A percentile compares a stretch with the other conserved stretches of the same genome.
Evolutionary conservation across 2,113 vertebrate genomes (phyloP).

Genomic region (Capreolus pygargus): DNA sequence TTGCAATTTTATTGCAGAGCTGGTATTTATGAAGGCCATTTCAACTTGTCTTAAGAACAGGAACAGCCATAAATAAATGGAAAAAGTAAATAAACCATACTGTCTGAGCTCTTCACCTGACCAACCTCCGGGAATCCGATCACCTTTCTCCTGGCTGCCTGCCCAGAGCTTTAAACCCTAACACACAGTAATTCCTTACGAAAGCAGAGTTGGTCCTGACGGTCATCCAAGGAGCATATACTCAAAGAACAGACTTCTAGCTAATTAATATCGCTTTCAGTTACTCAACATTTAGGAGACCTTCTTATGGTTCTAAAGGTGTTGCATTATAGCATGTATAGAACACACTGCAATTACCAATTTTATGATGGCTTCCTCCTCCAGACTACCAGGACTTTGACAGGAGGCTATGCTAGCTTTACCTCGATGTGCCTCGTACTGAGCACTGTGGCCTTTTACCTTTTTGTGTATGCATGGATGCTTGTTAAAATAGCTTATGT

Average conservation of each 20-base stretch:
- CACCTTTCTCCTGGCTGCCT: background rate
- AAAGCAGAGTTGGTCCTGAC: background rate
- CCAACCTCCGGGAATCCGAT: background rate
- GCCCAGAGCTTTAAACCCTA: background rate
- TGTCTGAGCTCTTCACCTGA: background rate
- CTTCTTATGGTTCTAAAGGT: background rate
- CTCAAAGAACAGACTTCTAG: background rate
- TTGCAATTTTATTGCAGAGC: background rate
- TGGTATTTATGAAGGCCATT: background rate
- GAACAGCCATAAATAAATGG: background rate
- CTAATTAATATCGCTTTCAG: slow-evolving; percentile 3
- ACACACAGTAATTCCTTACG: background rate
- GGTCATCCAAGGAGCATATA: background rate
- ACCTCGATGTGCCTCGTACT: background rate
- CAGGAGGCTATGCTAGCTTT: background rate
- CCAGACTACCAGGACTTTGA: background rate
- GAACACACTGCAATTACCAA: background rate
- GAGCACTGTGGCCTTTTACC: too few species aligned
- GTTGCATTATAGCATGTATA: background rate
- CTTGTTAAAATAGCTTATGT: background rate
- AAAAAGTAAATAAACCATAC: background rate
- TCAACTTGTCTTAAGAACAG: background rate
- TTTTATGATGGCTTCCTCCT: background rate
- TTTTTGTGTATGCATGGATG: background rate
- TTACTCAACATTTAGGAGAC: background rate